phyloP scores from a whole-genome alignment of 2,113 vertebrate genomes.

The Colaptes auratus region DNA sequence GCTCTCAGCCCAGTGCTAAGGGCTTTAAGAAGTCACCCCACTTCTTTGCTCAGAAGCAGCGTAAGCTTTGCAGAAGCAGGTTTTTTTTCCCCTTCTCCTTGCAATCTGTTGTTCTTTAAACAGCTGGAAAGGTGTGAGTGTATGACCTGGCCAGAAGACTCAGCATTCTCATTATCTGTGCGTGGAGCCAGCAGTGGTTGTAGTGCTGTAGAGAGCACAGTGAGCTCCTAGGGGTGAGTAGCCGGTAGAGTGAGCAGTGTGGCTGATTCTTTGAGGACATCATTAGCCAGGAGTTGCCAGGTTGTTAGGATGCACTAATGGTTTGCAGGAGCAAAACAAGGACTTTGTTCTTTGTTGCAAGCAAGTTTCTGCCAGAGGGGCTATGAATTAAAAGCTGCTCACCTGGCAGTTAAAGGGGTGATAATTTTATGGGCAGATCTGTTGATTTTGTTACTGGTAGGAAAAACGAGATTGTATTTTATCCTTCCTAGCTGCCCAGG shows the following conservation, averaged over 20 bases:
- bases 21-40: conserved; percentile 2
- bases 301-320: background rate
- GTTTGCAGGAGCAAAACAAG: background rate
- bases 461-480: background rate
- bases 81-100: background rate
- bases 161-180: background rate
- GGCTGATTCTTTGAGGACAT: background rate
- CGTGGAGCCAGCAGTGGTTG: background rate
- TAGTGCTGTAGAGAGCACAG: background rate
- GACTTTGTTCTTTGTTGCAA: background rate
- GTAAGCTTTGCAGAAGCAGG: background rate
- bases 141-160: background rate
- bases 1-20: background rate
- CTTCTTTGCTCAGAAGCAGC: background rate
- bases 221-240: background rate
- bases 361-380: background rate
- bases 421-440: background rate
- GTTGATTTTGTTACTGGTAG: background rate
- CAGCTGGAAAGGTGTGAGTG: background rate
- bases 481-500: background rate
- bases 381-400: background rate
- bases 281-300: background rate
- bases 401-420: background rate
- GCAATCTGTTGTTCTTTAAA: background rate
- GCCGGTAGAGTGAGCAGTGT: background rate